These are phyloP conservation scores for Clunio marinus DNA, from an alignment of 2,888 invertebrate genomes.

Conservation along the genomic window DNA sequence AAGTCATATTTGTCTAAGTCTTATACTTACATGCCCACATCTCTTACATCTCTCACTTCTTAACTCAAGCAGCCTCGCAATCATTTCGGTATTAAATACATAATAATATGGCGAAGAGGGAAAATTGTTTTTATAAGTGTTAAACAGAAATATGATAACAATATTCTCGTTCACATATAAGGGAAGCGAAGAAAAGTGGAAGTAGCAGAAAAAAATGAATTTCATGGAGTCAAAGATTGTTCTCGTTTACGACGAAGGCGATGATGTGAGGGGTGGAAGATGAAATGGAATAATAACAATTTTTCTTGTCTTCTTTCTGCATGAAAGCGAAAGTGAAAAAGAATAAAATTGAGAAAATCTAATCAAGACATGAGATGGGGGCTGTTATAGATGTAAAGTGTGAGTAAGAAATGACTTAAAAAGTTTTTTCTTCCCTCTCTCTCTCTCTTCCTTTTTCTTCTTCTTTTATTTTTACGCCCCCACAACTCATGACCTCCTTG, in stretches of 20 bases:
- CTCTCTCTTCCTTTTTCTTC: too few species aligned
- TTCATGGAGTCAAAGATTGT: conserved; percentile 29
- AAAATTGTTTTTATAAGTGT: conserved; percentile 38
- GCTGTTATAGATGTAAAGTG: background rate
- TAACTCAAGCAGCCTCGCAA: conserved; percentile 11
- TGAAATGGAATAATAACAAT: conserved; percentile 2
- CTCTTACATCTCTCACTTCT: conserved; percentile 30
- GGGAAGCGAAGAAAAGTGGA: background rate
- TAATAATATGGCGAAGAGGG: conserved; percentile 21
- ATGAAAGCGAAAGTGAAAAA: conserved; percentile 32
- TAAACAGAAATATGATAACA: conserved; percentile 33
- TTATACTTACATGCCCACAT: too few species aligned
- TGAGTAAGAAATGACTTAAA: background rate
- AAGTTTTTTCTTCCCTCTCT: too few species aligned
- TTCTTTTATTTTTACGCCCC: too few species aligned
- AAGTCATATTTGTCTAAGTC: conserved; percentile 26
- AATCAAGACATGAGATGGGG: conserved; percentile 22
- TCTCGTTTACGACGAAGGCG: conserved; percentile 23
- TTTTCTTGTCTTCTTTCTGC: background rate
- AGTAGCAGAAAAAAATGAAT: conserved; percentile 18
- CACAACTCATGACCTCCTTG: too few species aligned
- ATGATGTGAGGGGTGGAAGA: conserved; percentile 2
- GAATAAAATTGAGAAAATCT: conserved; percentile 33
- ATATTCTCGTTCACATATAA: conserved; percentile 32
- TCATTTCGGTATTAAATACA: conserved; percentile 37